phyloP scores from a whole-genome alignment of 2,888 invertebrate species.

The Achlya flavicornis region DNA sequence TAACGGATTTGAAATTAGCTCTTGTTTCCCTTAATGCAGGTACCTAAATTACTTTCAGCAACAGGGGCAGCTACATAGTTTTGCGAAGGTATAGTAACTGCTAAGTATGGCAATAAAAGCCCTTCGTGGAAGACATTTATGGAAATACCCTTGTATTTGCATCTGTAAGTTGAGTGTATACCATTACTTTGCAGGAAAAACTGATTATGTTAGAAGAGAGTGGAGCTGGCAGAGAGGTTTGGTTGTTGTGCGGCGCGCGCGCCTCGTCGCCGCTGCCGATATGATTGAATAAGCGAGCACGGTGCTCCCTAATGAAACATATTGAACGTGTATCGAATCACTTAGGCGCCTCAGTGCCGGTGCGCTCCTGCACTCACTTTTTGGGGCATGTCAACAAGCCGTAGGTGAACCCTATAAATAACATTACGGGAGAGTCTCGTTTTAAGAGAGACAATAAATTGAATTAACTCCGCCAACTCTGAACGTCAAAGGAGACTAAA shows the following conservation, averaged over 20 bases:
- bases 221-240: constrained; percentile 58
- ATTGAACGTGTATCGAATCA: constrained; percentile 83
- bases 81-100: constrained; percentile 24
- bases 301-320: constrained; percentile 81
- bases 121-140: constrained; percentile 37
- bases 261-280: constrained; percentile 57
- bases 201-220: constrained; percentile 74
- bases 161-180: constrained; percentile 66
- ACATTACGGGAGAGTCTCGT: constrained; percentile 74
- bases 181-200: constrained; percentile 68
- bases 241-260: constrained; percentile 57
- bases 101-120: constrained; percentile 34
- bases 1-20: constrained; percentile 32
- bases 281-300: constrained; percentile 81
- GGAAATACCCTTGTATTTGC: constrained; percentile 37
- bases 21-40: constrained; percentile 14
- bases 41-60: constrained; percentile 15
- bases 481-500: constrained; percentile 74
- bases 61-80: constrained; percentile 22
- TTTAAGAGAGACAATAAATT: constrained; percentile 81
- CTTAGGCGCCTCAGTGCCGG: constrained; percentile 64
- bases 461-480: constrained; percentile 77
- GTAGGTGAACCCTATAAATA: constrained; percentile 79
- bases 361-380: constrained; percentile 78
- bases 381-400: constrained; percentile 72